Percentiles rank a stretch among this genome's conserved stretches.
Evolutionary conservation across 35 echinoderm and acorn worm genomes (phyloP).

Genomic region (Diadema setosum): DNA sequence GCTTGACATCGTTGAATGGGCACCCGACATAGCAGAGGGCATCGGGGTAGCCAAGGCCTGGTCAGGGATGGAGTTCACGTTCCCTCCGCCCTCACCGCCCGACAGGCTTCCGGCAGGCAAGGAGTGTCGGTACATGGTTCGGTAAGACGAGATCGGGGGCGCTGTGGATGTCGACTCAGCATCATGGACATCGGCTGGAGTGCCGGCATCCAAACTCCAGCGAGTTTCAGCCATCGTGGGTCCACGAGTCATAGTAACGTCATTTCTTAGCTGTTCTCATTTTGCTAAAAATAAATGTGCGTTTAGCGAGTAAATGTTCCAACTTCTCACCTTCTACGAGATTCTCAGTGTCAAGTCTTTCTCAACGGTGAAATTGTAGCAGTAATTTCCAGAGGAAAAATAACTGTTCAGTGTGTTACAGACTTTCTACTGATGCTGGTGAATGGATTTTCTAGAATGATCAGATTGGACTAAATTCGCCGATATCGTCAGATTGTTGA

Average conservation of each 20-base stretch:
- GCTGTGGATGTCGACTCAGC: neutral
- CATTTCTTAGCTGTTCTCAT: too few relatives aligned
- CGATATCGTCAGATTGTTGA: too few relatives aligned
- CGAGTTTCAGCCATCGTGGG: neutral
- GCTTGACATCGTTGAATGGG: neutral
- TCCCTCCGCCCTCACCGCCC: neutral
- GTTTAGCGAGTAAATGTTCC: too few relatives aligned
- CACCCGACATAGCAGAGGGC: neutral
- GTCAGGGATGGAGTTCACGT: neutral
- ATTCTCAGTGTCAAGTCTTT: too few relatives aligned
- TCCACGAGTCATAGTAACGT: slow-evolving; percentile 10
- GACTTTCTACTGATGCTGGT: too few relatives aligned
- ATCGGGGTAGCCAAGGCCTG: neutral
- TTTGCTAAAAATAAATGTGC: too few relatives aligned
- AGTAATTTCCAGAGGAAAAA: too few relatives aligned
- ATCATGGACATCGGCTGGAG: neutral
- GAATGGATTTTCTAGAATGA: too few relatives aligned
- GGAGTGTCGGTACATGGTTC: slow-evolving; percentile 13
- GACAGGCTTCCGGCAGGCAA: neutral
- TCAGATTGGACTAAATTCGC: too few relatives aligned
- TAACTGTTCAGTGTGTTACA: too few relatives aligned
- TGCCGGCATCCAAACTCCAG: neutral
- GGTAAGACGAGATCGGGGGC: slow-evolving; percentile 12
- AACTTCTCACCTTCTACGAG: too few relatives aligned
- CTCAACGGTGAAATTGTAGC: too few relatives aligned